Base-by-base conservation (phyloP, 1,140 invertebrate species). In the silkworm (Bombyx mori) region DNA sequence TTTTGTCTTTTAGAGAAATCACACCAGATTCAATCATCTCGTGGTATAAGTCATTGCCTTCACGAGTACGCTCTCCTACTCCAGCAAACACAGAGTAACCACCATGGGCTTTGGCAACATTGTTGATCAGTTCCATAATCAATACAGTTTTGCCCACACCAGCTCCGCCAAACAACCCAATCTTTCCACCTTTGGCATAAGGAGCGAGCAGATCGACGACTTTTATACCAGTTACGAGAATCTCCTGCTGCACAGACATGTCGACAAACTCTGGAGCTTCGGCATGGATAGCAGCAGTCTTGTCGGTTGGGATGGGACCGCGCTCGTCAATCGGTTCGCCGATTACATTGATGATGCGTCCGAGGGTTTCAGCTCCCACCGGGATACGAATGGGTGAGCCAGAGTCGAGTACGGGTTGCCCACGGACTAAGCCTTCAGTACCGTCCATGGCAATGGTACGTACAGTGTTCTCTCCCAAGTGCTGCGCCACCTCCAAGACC, bases 61-160 rank as follows among this genome's bases (percentile, higher is more conserved):
- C 98, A 82, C 98, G 95, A 35, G 98, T 99, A 83, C 98, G 91
- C 87, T 99, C 98, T 50, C 98, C 98, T 3, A 99, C 98, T 71
- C 98, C 98, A 77, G 98, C 98, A 83, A 99, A 99, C 54, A 99
- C 98, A 97, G 98, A 99, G 89, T 99, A 99, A 93, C 98, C 98
- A 93, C 98, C 98, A 88, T 99, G 98, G 75, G 98, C 98, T 86
- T 99, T 99, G 66, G 98, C 98, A 7, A 68, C 60, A 43, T 63
- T 63, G 45, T 62, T 63, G 56, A 56, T 99, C 66, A 99, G 91
- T 89, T 99, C 98, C 98, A 99, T 99, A 90, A 99, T 99, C 61
- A 99, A 90, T 89, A 99, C 98, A 89, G 98, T 99, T 89, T 99
- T 99, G 57, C 98, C 98, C 68, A 99, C 98, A 85, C 98, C 98